Base-by-base conservation (phyloP, 2,888 invertebrate species). In the Xestia rhomboidea region DNA sequence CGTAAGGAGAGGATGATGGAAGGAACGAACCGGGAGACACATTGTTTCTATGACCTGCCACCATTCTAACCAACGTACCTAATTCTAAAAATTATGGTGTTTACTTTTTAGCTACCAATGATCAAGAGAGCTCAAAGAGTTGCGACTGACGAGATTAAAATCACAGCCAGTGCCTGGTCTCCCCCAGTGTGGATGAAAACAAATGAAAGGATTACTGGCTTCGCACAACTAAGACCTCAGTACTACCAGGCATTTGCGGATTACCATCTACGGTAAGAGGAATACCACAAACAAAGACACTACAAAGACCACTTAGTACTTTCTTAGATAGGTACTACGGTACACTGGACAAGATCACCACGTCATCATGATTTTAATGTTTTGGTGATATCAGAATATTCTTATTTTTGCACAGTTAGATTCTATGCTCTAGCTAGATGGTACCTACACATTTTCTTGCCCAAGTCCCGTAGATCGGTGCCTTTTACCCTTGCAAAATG, bases 201-300 rank as follows among this genome's bases (percentile, higher is more conserved):
- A 0, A 97, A 97, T 87, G 94, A 97, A 66, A 91, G 90, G 13
- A 97, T 97, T 90, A 96, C 95, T 0, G 98, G 98, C 86, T 97
- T 96, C 87, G 97, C 97, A 63, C 96, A 94, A 68, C 90, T 97
- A 0, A 95, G 94, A 85, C 90, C 93, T 0, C 92, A 97, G 76
- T 98, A 97, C 93, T 99, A 98, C 92, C 98, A 98, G 92, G 92
- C 97, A 0, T 99, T 98, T 97, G 99, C 99, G 0, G 96, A 98
- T 86, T 99, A 99, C 91, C 97, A 98, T 91, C 89, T 98, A 4
- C 98, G 97, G 97, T 98, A 89, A 88, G 91, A 84, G 71, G 15
- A 49, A 18, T 68, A 60, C 8, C 46, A 38, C 27, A 46, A n/a
- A n/a, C n/a, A n/a, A n/a, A n/a, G n/a, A n/a, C n/a, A n/a, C n/a